These are phyloP conservation scores for Alces alces DNA, from an alignment of 2,113 vertebrate genomes.

Conservation along the genomic window DNA sequence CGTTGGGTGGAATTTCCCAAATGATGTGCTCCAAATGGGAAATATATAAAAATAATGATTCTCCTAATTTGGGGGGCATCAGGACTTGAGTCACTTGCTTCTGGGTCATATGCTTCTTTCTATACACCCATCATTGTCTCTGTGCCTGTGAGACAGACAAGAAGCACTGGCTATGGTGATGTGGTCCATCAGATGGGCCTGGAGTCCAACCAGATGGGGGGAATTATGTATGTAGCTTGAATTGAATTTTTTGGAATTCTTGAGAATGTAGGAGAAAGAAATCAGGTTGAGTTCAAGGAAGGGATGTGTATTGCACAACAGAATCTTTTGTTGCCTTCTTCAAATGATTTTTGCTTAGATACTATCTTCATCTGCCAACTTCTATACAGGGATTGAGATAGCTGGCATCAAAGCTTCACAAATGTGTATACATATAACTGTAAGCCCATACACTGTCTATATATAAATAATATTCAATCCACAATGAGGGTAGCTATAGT, in stretches of 20 bases:
- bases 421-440: not conserved
- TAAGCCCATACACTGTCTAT: not conserved
- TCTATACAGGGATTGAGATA: not conserved
- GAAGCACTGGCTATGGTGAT: not conserved
- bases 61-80: too few relatives aligned
- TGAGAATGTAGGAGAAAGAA: not conserved
- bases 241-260: not conserved
- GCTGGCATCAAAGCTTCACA: not conserved
- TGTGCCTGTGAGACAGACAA: not conserved
- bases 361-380: not conserved
- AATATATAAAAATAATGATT: too few relatives aligned
- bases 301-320: not conserved
- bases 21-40: not conserved
- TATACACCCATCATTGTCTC: not conserved
- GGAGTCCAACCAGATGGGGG: not conserved
- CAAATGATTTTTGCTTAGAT: too few relatives aligned
- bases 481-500: not conserved
- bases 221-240: too few relatives aligned
- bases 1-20: slow-evolving; percentile 73
- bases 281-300: not conserved
- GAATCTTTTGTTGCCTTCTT: too few relatives aligned
- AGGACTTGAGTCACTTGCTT: not conserved
- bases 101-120: not conserved
- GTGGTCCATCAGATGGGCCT: not conserved
- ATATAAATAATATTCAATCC: not conserved